phyloP scores from a whole-genome alignment of 2,888 invertebrate species.

The Eupsilia transversa region DNA sequence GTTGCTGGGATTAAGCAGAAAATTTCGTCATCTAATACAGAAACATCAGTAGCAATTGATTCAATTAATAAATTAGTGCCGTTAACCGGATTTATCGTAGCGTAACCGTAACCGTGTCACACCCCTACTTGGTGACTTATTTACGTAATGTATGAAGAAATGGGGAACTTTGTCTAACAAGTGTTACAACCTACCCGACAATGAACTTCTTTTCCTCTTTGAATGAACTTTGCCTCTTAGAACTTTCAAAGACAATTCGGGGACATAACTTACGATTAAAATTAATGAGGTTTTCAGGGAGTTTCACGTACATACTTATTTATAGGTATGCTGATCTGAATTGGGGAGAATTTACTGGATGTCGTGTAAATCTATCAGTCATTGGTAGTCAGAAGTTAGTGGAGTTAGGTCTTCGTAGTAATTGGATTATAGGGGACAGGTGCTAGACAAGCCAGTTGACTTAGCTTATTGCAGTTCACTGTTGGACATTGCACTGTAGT shows the following conservation, averaged over 20 bases:
- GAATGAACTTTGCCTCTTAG: slow-evolving; percentile 77
- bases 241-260: slow-evolving; percentile 73
- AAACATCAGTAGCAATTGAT: slow-evolving; percentile 38
- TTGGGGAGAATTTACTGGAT: background rate
- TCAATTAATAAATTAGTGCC: slow-evolving; percentile 52
- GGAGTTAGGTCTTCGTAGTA: slow-evolving; percentile 3
- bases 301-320: slow-evolving; percentile 10
- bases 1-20: background rate
- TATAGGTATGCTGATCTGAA: slow-evolving; percentile 1
- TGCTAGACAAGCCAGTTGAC: background rate
- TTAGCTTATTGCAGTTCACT: background rate
- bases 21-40: slow-evolving; percentile 3
- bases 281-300: slow-evolving; percentile 78
- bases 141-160: slow-evolving; percentile 56
- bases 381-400: background rate
- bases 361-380: slow-evolving; percentile 23
- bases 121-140: slow-evolving; percentile 46
- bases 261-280: slow-evolving; percentile 76
- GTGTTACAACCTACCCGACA: slow-evolving; percentile 49
- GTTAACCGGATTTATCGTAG: slow-evolving; percentile 49
- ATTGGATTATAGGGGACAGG: slow-evolving; percentile 19
- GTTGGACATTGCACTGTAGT: background rate
- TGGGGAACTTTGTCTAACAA: slow-evolving; percentile 46
- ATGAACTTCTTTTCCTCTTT: slow-evolving; percentile 74
- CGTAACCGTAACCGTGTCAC: slow-evolving; percentile 24